phyloP scores from a whole-genome alignment of 2,113 vertebrate genomes.

The Pedetes capensis region DNA sequence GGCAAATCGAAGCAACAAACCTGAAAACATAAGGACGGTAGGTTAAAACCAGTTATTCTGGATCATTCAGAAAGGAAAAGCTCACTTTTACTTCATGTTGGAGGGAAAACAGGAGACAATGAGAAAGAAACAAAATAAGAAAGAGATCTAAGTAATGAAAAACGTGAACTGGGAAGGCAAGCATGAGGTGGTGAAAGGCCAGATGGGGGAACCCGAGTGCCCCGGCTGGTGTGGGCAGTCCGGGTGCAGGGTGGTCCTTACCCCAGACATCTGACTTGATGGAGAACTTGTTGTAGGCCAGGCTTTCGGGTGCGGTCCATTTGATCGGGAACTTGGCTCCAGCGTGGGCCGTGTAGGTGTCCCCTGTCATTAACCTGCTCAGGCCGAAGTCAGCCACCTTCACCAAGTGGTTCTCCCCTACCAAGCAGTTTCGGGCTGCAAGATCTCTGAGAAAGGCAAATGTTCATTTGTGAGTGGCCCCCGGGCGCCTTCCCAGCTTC shows the following conservation, averaged over 20 bases:
- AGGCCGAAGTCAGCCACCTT: slow-evolving; percentile 99
- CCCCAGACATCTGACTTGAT: slow-evolving; percentile 99
- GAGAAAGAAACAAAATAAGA: neutral
- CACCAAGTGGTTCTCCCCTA: slow-evolving; percentile 98
- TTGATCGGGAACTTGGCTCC: slow-evolving; percentile 99
- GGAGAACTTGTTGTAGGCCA: slow-evolving; percentile 99
- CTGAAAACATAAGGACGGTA: neutral
- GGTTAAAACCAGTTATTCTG: neutral
- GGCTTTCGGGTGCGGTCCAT: slow-evolving; percentile 97
- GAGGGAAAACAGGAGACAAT: neutral
- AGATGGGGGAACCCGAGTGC: rapidly evolving
- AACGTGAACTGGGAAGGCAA: neutral
- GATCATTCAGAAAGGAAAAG: neutral
- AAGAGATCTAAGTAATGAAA: neutral
- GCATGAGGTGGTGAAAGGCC: too few relatives aligned
- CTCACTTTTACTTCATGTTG: neutral
- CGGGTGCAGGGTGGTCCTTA: slow-evolving; percentile 75
- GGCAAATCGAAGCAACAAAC: neutral
- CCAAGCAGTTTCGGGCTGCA: slow-evolving; percentile 98
- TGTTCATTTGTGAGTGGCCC: neutral
- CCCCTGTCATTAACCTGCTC: slow-evolving; percentile 96
- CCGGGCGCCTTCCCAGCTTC: neutral
- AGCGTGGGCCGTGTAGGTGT: slow-evolving; percentile 96
- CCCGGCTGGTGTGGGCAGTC: rapidly evolving
- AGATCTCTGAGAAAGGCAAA: slow-evolving; percentile 88